A percentile compares a stretch with the other conserved stretches of the same genome.
These are phyloP conservation scores for Sebastiscus tertius DNA, from an alignment of 2,797 vertebrate species.

Conservation along the genomic window DNA sequence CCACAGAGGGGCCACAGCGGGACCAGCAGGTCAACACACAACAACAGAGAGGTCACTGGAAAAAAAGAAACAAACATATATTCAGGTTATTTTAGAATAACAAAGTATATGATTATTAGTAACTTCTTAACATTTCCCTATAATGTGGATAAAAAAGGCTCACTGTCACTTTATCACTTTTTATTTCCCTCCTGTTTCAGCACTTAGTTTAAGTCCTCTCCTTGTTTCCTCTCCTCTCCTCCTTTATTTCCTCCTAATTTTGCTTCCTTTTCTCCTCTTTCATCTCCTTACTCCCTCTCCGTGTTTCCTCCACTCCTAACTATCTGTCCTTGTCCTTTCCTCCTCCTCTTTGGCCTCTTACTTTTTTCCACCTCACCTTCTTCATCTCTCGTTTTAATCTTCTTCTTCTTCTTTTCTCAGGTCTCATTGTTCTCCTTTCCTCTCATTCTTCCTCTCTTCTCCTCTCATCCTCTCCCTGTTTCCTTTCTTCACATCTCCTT, in stretches of 20 bases:
- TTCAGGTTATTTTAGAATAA: not conserved
- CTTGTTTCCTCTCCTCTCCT: not conserved
- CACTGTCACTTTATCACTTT: not conserved
- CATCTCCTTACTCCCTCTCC: not conserved
- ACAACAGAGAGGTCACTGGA: constrained; percentile 11
- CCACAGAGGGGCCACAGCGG: constrained; percentile 16
- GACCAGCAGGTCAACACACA: not conserved
- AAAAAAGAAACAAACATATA: not conserved
- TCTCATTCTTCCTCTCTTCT: not conserved
- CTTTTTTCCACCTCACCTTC: not conserved
- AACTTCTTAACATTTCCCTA: not conserved
- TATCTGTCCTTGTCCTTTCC: not conserved
- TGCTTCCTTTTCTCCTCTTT: not conserved
- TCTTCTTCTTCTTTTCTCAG: not conserved
- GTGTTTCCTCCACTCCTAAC: not conserved
- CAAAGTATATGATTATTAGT: too few relatives aligned
- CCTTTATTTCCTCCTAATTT: not conserved
- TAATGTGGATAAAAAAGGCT: not conserved
- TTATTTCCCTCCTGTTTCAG: not conserved
- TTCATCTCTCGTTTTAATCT: not conserved
- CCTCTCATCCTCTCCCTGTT: not conserved
- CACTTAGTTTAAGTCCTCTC: not conserved
- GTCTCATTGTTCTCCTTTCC: not conserved
- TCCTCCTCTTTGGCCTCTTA: accelerated
- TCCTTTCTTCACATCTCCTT: not conserved